Base-by-base conservation (phyloP, 2,888 invertebrate genomes). In the Tryphoninae sp. region DNA sequence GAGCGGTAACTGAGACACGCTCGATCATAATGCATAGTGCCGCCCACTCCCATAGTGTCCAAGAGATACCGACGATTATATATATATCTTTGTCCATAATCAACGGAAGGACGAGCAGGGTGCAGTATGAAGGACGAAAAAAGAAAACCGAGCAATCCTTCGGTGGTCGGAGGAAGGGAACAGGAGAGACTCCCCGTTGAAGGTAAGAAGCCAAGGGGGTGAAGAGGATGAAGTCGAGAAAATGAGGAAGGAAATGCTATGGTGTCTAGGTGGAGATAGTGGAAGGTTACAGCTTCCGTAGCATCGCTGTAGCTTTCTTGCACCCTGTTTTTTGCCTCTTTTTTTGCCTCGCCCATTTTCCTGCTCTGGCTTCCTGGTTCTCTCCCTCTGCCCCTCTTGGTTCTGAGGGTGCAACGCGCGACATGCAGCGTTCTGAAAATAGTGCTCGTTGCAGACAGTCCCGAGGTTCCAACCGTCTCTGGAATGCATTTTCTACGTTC, bases 401-500 rank as follows among this genome's bases (percentile, higher is more conserved):
- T 33, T 33, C 33, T 4, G 33, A 61, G 26, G 67, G 67, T 83
- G 78, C 74, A 86, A 78, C 72, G 55, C 53, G 13, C 33, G 33
- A 33, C 45, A 45, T 13, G 11, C 53, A 64, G 51, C 62, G 62
- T 64, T 62, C 42, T 26, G 22, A 42, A 40, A 51, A 61, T 45
- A 13, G 45, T 62, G 33, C 26, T 13, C 1, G 45, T 19, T 8
- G 13, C 55, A n/a, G 7, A 33, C 19, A n/a, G 6, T 65, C 22
- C 69, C 33, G 22, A 62, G 49, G 67, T 77, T 69, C 61, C 8
- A 11, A 42, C 22, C n/a, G 49, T 78, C 55, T 65, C 61, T 67
- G 83, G 71, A 85, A 83, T 82, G 83, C 79, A 80, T 85, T 84
- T 87, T 82, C 80, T 69, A 67, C 75, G 85, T 85, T 79, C 80